Evolutionary conservation across 2,113 vertebrate species (phyloP).

Genomic region (Desmodus rotundus): DNA sequence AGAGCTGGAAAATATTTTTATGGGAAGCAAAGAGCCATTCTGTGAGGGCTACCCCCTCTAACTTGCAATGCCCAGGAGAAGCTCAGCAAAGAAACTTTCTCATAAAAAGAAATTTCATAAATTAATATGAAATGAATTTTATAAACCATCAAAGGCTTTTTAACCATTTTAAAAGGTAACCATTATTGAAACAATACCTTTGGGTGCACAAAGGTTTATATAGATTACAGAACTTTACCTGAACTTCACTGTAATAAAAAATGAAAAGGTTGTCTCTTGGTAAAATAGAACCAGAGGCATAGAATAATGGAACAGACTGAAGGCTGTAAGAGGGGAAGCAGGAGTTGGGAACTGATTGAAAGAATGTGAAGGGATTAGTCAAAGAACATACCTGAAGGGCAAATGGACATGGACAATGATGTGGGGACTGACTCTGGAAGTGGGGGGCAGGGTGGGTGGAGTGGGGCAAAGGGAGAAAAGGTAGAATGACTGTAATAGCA

Average conservation of each 20-base stretch:
- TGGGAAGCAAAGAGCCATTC: constrained; percentile 43
- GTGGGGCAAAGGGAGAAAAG: no score
- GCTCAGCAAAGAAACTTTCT: constrained; percentile 32
- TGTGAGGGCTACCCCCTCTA: neutral
- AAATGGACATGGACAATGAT: no score
- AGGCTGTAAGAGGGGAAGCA: no score
- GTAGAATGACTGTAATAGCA: no score
- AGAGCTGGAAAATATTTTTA: constrained; percentile 62
- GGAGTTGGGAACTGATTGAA: no score
- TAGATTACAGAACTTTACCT: neutral
- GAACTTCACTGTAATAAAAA: constrained; percentile 19
- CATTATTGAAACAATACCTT: constrained; percentile 11
- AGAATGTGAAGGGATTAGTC: no score
- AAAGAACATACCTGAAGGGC: no score
- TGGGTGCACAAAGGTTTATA: neutral
- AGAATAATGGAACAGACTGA: no score
- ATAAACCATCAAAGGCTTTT: constrained; percentile 28
- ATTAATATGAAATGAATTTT: constrained; percentile 51
- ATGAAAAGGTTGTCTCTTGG: neutral
- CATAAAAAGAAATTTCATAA: constrained; percentile 27
- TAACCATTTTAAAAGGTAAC: neutral
- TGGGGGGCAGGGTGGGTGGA: no score
- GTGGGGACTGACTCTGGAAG: no score
- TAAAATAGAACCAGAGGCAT: no score
- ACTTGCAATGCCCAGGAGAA: constrained; percentile 37